Conservation (phyloP, 2,113 vertebrate genomes). For the Cisticola juncidis region DNA sequence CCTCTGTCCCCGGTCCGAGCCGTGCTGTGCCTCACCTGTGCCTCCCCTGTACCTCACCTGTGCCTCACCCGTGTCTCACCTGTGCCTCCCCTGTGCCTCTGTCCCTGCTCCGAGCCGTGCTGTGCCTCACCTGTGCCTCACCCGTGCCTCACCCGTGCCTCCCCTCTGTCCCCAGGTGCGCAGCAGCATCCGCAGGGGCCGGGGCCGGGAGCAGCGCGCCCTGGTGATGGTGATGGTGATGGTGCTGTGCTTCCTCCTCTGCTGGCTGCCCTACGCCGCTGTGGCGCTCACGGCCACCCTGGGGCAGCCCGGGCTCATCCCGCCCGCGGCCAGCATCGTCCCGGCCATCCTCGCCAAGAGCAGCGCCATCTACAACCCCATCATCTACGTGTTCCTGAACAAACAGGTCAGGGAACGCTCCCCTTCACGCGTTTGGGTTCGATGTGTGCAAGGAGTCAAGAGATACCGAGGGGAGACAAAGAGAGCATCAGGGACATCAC, state of each 20-base stretch:
- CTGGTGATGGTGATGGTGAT: conserved; percentile 77
- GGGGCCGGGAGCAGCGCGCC: conserved; percentile 65
- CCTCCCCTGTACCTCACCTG: too few species aligned
- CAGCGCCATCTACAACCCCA: conserved; percentile 78
- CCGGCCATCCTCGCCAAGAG: conserved; percentile 81
- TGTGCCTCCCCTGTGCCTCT: neutral
- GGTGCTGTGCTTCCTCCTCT: conserved; percentile 80
- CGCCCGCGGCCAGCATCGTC: conserved; percentile 69
- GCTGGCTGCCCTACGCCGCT: conserved; percentile 79
- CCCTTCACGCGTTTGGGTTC: neutral
- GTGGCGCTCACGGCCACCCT: conserved; percentile 74
- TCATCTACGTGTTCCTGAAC: conserved; percentile 81
- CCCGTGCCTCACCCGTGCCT: neutral
- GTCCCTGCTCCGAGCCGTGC: too few species aligned
- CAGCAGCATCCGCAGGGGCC: conserved; percentile 19
- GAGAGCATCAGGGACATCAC: too few species aligned
- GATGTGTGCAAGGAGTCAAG: neutral
- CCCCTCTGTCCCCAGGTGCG: conserved; percentile 15
- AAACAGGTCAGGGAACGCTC: conserved; percentile 70
- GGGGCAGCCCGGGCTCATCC: conserved; percentile 69
- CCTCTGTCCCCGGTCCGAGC: too few species aligned
- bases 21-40: too few species aligned
- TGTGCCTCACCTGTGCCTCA: too few species aligned
- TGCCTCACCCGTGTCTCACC: neutral
- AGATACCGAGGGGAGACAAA: neutral